Percentiles rank a stretch among this genome's conserved stretches.
phyloP scores from a whole-genome alignment of 1,140 invertebrate species.

The Scaptomyza graminum region DNA sequence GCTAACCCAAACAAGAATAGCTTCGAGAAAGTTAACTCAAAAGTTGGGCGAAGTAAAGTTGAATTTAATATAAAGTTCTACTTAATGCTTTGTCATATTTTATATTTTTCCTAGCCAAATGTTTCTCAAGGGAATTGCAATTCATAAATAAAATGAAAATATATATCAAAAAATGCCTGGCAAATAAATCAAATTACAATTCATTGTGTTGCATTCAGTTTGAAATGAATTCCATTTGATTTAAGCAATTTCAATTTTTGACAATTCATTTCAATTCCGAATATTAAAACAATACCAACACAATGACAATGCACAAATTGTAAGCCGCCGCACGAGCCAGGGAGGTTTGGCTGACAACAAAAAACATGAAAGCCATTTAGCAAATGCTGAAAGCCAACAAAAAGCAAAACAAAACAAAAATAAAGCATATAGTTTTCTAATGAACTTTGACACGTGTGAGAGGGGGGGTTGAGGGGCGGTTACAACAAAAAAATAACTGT shows the following conservation, averaged over 20 bases:
- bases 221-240: conserved; percentile 35
- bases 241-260: conserved; percentile 47
- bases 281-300: conserved; percentile 28
- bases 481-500: neutral
- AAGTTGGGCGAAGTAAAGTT: neutral
- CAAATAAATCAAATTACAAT: conserved; percentile 60
- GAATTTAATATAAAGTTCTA: too few relatives aligned
- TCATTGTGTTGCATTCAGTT: conserved; percentile 28
- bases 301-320: neutral
- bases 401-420: conserved; percentile 15
- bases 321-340: neutral
- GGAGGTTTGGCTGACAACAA: conserved; percentile 1
- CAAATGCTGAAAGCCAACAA: conserved; percentile 17
- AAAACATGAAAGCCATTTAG: conserved; percentile 40
- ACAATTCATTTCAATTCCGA: conserved; percentile 37
- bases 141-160: conserved; percentile 1
- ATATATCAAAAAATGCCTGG: neutral
- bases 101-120: neutral
- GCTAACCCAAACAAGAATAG: neutral
- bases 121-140: neutral
- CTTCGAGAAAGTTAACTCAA: neutral
- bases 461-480: neutral
- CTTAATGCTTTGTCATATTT: neutral
- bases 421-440: conserved; percentile 60
- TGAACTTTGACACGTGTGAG: conserved; percentile 70